Conservation (phyloP, 2,888 invertebrate species). For the Nomada lathburiana region DNA sequence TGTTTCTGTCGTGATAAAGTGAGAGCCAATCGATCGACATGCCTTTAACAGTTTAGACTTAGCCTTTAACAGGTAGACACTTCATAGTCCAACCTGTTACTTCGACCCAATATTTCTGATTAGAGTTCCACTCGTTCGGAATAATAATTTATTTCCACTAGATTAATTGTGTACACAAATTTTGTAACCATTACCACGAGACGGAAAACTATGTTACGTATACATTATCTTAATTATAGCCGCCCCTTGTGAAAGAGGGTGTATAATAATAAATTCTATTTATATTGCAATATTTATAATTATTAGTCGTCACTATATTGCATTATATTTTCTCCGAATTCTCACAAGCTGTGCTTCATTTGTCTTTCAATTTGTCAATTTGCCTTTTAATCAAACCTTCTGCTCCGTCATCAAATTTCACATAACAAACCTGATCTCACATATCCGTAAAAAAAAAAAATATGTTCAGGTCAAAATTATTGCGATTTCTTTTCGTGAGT, state of each 20-base stretch:
- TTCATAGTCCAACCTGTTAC: conserved; percentile 22
- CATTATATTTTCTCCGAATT: no score
- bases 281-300: no score
- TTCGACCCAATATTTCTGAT: not conserved
- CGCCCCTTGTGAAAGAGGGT: not conserved
- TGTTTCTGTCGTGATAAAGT: conserved; percentile 17
- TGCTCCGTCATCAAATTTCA: no score
- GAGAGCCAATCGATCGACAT: conserved; percentile 19
- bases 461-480: no score
- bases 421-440: no score
- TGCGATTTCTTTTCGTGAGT: no score
- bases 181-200: not conserved
- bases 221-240: no score
- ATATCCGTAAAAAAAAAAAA: no score
- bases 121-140: not conserved
- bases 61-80: not conserved
- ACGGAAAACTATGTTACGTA: not conserved
- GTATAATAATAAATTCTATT: not conserved
- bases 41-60: not conserved
- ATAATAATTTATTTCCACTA: not conserved
- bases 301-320: no score
- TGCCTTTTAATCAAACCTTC: no score
- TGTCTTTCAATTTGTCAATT: no score
- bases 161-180: not conserved
- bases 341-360: no score